Conservation (phyloP, 2,888 invertebrate species). For the Amiota mariae region DNA sequence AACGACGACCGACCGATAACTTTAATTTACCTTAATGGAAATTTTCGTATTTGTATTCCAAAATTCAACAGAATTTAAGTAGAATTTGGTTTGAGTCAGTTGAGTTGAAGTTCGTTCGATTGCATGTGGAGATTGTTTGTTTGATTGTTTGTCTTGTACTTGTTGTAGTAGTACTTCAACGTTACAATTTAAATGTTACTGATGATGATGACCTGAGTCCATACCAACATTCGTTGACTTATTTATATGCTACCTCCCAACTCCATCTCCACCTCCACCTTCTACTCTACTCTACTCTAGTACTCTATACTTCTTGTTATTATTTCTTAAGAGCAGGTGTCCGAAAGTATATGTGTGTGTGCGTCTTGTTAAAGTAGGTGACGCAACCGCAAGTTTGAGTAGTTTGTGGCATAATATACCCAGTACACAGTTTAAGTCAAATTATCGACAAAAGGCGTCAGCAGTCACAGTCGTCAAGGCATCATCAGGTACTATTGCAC, state of each 20-base stretch:
- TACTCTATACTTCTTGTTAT: background rate
- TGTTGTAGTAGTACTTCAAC: background rate
- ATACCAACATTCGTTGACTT: slow-evolving; percentile 8
- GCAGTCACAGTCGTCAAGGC: too few relatives aligned
- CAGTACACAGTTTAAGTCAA: too few relatives aligned
- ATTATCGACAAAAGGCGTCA: too few relatives aligned
- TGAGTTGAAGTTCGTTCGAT: background rate
- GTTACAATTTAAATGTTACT: background rate
- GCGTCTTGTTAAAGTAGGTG: slow-evolving; percentile 59
- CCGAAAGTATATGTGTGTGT: background rate
- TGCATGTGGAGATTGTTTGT: background rate
- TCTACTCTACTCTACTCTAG: too few relatives aligned
- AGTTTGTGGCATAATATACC: too few relatives aligned
- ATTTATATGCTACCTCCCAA: background rate
- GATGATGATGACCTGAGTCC: slow-evolving; percentile 9
- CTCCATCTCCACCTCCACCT: background rate
- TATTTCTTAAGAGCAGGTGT: background rate
- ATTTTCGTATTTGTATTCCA: slow-evolving; percentile 44
- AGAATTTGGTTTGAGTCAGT: background rate
- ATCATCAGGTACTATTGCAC: too few relatives aligned
- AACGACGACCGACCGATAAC: slow-evolving; percentile 51
- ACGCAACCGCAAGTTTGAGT: slow-evolving; percentile 65
- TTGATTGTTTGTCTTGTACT: slow-evolving; percentile 4
- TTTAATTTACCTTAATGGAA: slow-evolving; percentile 67
- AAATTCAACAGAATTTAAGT: slow-evolving; percentile 9